Percentiles rank a stretch among this genome's conserved stretches.
Conservation (phyloP, 1,140 invertebrate genomes). For the Caerostris darwini region DNA sequence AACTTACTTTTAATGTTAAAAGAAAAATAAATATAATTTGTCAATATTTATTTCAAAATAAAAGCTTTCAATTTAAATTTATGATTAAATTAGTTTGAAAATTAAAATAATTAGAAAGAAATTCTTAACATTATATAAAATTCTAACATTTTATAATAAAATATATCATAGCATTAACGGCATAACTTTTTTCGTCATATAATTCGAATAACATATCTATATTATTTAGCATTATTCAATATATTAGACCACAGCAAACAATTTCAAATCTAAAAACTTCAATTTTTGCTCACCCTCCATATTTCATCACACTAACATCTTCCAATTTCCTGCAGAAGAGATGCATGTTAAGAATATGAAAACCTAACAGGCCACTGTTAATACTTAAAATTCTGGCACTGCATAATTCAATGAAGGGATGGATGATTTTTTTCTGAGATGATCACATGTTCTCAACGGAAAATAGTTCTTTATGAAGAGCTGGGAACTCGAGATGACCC, state of each 20-base stretch:
- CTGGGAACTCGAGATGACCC: slow-evolving; percentile 96
- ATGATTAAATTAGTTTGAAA: no score
- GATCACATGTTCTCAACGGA: slow-evolving; percentile 85
- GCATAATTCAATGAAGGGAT: slow-evolving; percentile 32
- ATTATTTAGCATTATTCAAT: not conserved
- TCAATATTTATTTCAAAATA: no score
- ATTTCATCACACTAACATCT: not conserved
- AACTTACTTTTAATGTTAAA: no score
- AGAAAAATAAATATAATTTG: no score
- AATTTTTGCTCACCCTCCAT: not conserved
- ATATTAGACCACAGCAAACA: not conserved
- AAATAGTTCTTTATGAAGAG: slow-evolving; percentile 98
- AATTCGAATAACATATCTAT: no score
- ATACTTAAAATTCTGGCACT: slow-evolving; percentile 72
- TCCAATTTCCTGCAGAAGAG: not conserved
- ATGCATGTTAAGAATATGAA: not conserved
- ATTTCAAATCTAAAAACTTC: not conserved
- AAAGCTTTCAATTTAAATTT: no score
- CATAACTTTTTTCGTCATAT: no score
- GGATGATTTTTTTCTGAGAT: not conserved
- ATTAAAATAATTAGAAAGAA: no score
- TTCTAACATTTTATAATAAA: no score
- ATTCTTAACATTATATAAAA: no score
- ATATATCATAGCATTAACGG: no score
- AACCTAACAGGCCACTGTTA: slow-evolving; percentile 10